Conservation (phyloP, 2,888 invertebrate genomes). For the Timandra comae region DNA sequence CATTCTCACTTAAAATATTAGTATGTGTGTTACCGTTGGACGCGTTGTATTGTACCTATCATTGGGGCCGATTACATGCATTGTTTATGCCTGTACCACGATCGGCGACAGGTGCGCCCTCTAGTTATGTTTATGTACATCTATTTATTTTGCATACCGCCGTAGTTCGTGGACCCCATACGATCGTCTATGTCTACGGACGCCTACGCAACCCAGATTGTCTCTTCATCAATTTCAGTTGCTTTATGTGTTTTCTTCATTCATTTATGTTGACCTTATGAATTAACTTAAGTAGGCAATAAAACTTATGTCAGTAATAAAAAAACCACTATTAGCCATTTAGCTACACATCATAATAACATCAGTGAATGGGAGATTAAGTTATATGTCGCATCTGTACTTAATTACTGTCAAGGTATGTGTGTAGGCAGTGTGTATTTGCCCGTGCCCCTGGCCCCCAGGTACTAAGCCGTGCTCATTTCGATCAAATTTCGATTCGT, state of each 20-base stretch:
- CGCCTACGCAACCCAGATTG: constrained; percentile 41
- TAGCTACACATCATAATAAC: background rate
- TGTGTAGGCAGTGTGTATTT: constrained; percentile 9
- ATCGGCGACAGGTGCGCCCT: constrained; percentile 64
- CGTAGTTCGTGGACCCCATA: constrained; percentile 65
- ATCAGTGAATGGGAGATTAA: no score
- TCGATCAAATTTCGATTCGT: constrained; percentile 45
- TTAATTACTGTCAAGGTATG: constrained; percentile 2
- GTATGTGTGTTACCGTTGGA: constrained; percentile 23
- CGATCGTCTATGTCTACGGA: constrained; percentile 49
- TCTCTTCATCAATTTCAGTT: no score
- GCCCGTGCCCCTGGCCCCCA: constrained; percentile 1
- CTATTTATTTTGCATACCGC: constrained; percentile 74
- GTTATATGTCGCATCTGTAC: background rate
- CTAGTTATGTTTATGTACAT: constrained; percentile 65
- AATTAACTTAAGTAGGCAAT: no score
- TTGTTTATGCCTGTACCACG: constrained; percentile 56
- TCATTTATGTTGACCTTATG: no score
- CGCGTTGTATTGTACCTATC: constrained; percentile 29
- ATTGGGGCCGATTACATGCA: constrained; percentile 51
- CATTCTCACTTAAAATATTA: constrained; percentile 13
- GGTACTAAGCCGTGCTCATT: constrained; percentile 40
- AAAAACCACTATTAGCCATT: no score
- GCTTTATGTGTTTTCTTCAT: no score
- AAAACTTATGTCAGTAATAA: no score